These are phyloP conservation scores for Microtus ochrogaster DNA, from an alignment of 2,113 vertebrate genomes.

Conservation along the genomic window DNA sequence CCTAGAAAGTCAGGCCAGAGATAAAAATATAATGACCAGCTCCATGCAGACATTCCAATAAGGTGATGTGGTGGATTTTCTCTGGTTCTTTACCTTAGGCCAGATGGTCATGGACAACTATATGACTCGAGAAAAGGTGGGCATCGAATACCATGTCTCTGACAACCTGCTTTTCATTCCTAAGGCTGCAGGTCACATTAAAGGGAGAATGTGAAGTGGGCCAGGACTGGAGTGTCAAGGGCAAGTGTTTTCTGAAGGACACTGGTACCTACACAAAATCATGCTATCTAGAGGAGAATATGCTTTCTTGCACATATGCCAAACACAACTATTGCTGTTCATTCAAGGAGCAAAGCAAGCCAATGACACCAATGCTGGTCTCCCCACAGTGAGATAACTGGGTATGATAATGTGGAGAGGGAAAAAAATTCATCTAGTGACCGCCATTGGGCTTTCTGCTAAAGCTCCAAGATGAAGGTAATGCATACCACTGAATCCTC, in stretches of 20 bases:
- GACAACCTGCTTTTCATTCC: background rate
- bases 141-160: background rate
- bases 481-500: background rate
- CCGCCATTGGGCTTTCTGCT: background rate
- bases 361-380: background rate
- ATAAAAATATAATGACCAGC: background rate
- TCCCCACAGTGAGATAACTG: background rate
- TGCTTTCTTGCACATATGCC: background rate
- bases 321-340: background rate
- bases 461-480: background rate
- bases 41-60: background rate
- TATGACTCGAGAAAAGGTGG: background rate
- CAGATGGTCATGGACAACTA: background rate
- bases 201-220: background rate
- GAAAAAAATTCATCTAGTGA: background rate
- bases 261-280: background rate
- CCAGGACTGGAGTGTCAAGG: background rate
- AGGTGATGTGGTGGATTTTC: background rate
- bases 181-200: background rate
- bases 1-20: background rate
- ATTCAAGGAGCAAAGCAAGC: background rate
- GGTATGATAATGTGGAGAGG: background rate
- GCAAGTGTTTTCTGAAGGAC: background rate
- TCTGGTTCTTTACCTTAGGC: background rate
- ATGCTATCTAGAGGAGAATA: background rate